Evolutionary conservation across 1,140 invertebrate species (phyloP).

Genomic region (Aphaenogaster rudis): DNA sequence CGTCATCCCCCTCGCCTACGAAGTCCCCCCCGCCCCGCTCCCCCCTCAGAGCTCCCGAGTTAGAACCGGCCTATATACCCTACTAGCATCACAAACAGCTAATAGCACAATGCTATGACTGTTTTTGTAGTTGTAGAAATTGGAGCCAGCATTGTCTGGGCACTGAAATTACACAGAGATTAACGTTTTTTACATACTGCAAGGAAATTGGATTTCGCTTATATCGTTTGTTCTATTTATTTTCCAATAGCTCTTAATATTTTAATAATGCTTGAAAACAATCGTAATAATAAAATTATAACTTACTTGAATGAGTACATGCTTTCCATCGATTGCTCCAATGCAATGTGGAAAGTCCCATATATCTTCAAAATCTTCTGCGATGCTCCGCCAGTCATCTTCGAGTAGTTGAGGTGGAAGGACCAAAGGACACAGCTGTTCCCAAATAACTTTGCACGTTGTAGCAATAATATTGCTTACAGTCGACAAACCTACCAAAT

Average conservation of each 20-base stretch:
- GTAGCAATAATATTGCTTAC: background rate
- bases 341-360: too few species aligned
- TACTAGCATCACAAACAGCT: background rate
- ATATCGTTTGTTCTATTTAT: background rate
- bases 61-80: too few species aligned
- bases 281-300: background rate
- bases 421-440: too few species aligned
- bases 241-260: background rate
- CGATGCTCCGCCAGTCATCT: too few species aligned
- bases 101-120: background rate
- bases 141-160: slow-evolving; percentile 1
- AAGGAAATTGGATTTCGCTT: background rate
- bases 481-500: background rate
- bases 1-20: too few species aligned
- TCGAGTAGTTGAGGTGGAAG: too few species aligned
- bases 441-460: background rate
- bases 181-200: too few species aligned
- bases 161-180: background rate
- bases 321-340: background rate
- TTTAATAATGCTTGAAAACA: background rate
- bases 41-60: too few species aligned
- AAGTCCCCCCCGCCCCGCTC: too few species aligned
- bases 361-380: too few species aligned
- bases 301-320: slow-evolving; percentile 4
- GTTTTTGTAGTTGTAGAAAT: slow-evolving; percentile 3